A percentile compares a stretch with the other conserved stretches of the same genome.
Conservation (phyloP, 2,113 vertebrate genomes). For the Bagarius yarrelli region DNA sequence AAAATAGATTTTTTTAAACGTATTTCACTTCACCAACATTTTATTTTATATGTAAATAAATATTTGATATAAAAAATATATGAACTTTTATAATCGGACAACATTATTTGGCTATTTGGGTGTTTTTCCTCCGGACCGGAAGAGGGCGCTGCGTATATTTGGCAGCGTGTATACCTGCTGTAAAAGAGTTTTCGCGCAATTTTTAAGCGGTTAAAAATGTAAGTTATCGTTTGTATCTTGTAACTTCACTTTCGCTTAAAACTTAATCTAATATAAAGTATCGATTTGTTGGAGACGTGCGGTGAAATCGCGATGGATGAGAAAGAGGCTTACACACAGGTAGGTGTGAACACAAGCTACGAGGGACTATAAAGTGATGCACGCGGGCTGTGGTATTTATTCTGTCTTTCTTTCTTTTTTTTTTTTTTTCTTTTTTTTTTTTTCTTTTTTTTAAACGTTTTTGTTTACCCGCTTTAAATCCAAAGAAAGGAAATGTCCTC, state of each 20-base stretch:
- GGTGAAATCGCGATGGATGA: conserved; percentile 40
- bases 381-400: neutral
- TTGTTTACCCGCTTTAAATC: neutral
- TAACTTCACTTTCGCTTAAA: neutral
- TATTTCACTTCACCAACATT: too few relatives aligned
- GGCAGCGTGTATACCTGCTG: neutral
- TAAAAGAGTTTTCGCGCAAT: conserved; percentile 32
- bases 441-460: neutral
- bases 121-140: conserved; percentile 38
- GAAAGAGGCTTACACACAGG: conserved; percentile 41
- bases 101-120: too few relatives aligned
- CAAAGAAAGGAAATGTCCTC: neutral
- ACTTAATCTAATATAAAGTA: neutral
- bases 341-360: neutral
- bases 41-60: too few relatives aligned
- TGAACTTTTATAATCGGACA: too few relatives aligned
- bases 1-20: too few relatives aligned
- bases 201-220: conserved; percentile 11
- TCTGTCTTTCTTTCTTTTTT: too few relatives aligned
- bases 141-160: conserved; percentile 33
- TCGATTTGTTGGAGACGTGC: neutral
- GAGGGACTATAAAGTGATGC: neutral
- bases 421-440: too few relatives aligned
- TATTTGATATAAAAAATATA: too few relatives aligned
- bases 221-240: neutral